phyloP scores from a whole-genome alignment of 1,140 invertebrate species.

The Euschistus heros region DNA sequence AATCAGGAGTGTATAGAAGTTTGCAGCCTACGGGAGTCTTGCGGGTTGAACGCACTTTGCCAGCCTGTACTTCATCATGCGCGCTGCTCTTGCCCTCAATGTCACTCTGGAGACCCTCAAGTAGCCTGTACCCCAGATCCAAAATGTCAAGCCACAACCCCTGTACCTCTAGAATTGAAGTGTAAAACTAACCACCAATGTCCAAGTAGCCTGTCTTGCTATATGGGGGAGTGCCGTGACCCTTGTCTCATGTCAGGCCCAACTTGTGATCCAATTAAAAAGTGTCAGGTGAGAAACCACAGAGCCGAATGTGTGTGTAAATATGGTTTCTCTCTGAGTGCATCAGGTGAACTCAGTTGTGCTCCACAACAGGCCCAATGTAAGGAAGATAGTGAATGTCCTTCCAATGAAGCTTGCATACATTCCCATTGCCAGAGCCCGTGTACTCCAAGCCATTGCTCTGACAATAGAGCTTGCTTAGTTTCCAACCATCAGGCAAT shows the following conservation, averaged over 20 bases:
- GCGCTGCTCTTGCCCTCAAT: slow-evolving; percentile 75
- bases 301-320: slow-evolving; percentile 78
- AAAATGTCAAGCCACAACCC: slow-evolving; percentile 43
- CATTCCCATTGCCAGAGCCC: slow-evolving; percentile 73
- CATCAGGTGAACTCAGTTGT: slow-evolving; percentile 69
- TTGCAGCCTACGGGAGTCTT: slow-evolving; percentile 73
- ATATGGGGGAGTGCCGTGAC: slow-evolving; percentile 62
- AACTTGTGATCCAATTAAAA: slow-evolving; percentile 66
- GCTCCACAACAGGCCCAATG: slow-evolving; percentile 68
- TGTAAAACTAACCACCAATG: slow-evolving; percentile 52
- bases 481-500: slow-evolving; percentile 73
- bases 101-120: slow-evolving; percentile 68
- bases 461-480: slow-evolving; percentile 68
- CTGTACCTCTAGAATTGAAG: slow-evolving; percentile 14
- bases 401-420: slow-evolving; percentile 71
- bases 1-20: slow-evolving; percentile 78
- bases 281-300: slow-evolving; percentile 77
- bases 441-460: slow-evolving; percentile 58
- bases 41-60: slow-evolving; percentile 80
- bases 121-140: slow-evolving; percentile 63
- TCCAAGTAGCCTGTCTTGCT: slow-evolving; percentile 61
- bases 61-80: slow-evolving; percentile 69
- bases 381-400: slow-evolving; percentile 68
- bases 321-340: slow-evolving; percentile 73
- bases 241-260: slow-evolving; percentile 52